Conservation (phyloP, 2,888 invertebrate genomes). For the Anorthoa munda region DNA sequence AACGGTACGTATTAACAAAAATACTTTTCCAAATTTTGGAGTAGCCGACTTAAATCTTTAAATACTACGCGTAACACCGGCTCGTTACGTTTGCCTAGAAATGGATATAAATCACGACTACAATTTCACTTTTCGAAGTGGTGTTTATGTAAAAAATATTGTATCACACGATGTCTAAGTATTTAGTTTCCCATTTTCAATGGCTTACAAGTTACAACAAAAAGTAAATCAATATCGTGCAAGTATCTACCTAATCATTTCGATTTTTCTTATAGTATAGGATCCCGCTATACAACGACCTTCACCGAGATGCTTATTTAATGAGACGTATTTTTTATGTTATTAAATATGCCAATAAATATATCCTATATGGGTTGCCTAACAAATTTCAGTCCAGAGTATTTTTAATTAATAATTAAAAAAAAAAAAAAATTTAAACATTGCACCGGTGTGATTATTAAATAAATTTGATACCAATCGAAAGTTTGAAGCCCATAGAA, state of each 20-base stretch:
- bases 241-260: background rate
- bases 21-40: slow-evolving; percentile 3
- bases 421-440: no score
- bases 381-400: no score
- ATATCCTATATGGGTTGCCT: no score
- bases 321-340: no score
- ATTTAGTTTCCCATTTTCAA: slow-evolving; percentile 33
- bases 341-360: no score
- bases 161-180: slow-evolving; percentile 42
- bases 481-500: no score
- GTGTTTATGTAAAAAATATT: slow-evolving; percentile 49
- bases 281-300: no score
- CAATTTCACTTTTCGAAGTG: slow-evolving; percentile 54
- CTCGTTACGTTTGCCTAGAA: slow-evolving; percentile 19
- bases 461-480: no score
- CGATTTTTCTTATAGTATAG: slow-evolving; percentile 43
- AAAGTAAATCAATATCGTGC: slow-evolving; percentile 36
- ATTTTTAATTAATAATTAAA: no score
- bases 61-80: slow-evolving; percentile 15
- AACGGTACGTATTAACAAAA: slow-evolving; percentile 67
- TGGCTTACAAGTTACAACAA: slow-evolving; percentile 26
- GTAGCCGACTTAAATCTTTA: background rate
- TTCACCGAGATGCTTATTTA: no score
- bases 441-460: no score
- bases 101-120: slow-evolving; percentile 42